Percentiles rank a stretch among this genome's conserved stretches.
Evolutionary conservation across 2,888 invertebrate genomes (phyloP).

Genomic region (Hypselothyrea guttata): DNA sequence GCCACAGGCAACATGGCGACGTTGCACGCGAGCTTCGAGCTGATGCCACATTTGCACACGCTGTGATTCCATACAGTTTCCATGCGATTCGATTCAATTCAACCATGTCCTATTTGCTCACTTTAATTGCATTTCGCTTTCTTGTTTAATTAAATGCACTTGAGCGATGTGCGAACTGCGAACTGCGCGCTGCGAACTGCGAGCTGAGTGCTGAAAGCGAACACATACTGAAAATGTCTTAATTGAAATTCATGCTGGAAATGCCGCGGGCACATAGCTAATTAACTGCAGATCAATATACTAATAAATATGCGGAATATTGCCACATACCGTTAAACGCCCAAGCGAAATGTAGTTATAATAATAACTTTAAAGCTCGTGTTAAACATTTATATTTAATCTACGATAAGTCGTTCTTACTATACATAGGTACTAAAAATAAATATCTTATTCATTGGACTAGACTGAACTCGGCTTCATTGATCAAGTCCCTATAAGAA

Average conservation of each 20-base stretch:
- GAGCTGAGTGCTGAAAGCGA: background rate
- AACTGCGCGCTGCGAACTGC: background rate
- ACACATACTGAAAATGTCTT: slow-evolving; percentile 3
- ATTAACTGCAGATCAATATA: slow-evolving; percentile 2
- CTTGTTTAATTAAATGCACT: slow-evolving; percentile 59
- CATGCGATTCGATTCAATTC: background rate
- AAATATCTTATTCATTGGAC: too few species aligned
- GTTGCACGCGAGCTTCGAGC: background rate
- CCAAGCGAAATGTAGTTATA: too few species aligned
- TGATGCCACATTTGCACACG: background rate
- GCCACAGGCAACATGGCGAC: slow-evolving; percentile 36
- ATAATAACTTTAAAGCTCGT: too few species aligned
- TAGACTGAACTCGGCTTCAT: too few species aligned
- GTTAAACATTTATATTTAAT: too few species aligned
- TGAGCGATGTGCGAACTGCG: slow-evolving; percentile 9
- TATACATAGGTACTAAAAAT: too few species aligned
- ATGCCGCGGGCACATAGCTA: slow-evolving; percentile 4
- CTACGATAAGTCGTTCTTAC: too few species aligned
- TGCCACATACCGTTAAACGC: too few species aligned
- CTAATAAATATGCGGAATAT: background rate
- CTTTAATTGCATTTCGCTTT: slow-evolving; percentile 67
- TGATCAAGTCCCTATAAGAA: too few species aligned
- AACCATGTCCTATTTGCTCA: slow-evolving; percentile 37
- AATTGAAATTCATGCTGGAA: slow-evolving; percentile 34
- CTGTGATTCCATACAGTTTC: slow-evolving; percentile 6